Percentiles rank a stretch among this genome's conserved stretches.
phyloP scores from a whole-genome alignment of 2,888 invertebrate species.

The Elaeidobius kamerunicus region DNA sequence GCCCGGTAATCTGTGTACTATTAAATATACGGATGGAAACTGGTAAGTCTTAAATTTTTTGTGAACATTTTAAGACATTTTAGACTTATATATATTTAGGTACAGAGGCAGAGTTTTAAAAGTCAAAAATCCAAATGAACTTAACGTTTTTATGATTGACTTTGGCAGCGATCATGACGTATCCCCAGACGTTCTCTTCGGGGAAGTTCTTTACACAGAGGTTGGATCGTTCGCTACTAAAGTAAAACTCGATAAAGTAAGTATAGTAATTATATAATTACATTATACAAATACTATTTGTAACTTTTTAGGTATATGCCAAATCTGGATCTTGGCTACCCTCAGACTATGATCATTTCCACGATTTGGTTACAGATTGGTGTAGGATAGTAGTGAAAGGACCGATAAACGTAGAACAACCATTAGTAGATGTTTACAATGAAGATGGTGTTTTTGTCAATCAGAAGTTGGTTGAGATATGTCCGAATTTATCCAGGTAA shows the following conservation, averaged over 20 bases:
- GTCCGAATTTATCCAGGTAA: conserved; percentile 36
- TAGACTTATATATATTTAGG: too few relatives aligned
- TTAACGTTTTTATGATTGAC: conserved; percentile 71
- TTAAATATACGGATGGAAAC: conserved; percentile 58
- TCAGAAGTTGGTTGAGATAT: conserved; percentile 48
- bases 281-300: background rate
- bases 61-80: too few relatives aligned
- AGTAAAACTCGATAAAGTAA: conserved; percentile 57
- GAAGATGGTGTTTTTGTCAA: conserved; percentile 43
- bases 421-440: conserved; percentile 38
- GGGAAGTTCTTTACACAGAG: conserved; percentile 60
- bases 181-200: conserved; percentile 56
- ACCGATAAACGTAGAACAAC: conserved; percentile 33
- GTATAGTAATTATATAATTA: background rate
- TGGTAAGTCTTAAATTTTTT: too few relatives aligned
- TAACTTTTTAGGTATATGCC: conserved; percentile 36
- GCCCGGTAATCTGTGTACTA: conserved; percentile 66
- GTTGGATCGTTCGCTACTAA: conserved; percentile 65
- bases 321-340: conserved; percentile 53
- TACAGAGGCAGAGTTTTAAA: conserved; percentile 65
- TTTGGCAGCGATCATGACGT: conserved; percentile 77
- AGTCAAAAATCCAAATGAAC: conserved; percentile 36
- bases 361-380: conserved; percentile 55
- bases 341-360: conserved; percentile 60
- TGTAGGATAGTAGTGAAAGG: conserved; percentile 50